Evolutionary conservation across 2,888 invertebrate species (phyloP).

Genomic region (Stenotaenia linearis): DNA sequence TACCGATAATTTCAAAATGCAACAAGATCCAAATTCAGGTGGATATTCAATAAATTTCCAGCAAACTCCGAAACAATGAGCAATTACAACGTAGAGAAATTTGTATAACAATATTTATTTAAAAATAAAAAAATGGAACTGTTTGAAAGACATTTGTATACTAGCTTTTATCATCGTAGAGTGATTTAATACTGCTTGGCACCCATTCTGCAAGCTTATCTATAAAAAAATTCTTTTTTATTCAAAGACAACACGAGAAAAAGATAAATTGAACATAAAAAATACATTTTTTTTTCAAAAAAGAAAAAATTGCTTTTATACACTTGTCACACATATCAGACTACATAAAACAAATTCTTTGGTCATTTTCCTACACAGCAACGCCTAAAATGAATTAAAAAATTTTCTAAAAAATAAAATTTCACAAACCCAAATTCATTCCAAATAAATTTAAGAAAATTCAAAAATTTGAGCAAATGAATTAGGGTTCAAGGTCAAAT

Average conservation of each 20-base stretch:
- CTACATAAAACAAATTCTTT: not conserved
- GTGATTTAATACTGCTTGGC: not conserved
- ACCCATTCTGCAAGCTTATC: not conserved
- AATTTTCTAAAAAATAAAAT: not conserved
- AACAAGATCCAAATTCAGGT: constrained; percentile 50
- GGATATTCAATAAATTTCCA: constrained; percentile 50
- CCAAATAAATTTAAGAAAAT: too few species aligned
- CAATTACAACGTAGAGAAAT: not conserved
- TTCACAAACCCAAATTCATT: not conserved
- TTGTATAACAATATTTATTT: not conserved
- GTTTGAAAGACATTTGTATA: not conserved
- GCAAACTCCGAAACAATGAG: constrained; percentile 38
- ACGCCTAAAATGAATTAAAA: not conserved
- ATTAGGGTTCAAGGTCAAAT: not conserved
- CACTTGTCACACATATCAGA: not conserved
- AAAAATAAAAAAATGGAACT: not conserved
- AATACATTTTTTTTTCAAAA: not conserved
- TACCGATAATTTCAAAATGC: constrained; percentile 51
- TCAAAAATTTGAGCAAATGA: not conserved
- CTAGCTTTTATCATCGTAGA: not conserved
- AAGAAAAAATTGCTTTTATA: not conserved
- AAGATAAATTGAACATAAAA: not conserved
- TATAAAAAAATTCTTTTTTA: not conserved
- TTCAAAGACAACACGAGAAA: not conserved
- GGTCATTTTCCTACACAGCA: not conserved